Conservation (phyloP, 2,113 vertebrate species). For the Lagopus leucura region DNA sequence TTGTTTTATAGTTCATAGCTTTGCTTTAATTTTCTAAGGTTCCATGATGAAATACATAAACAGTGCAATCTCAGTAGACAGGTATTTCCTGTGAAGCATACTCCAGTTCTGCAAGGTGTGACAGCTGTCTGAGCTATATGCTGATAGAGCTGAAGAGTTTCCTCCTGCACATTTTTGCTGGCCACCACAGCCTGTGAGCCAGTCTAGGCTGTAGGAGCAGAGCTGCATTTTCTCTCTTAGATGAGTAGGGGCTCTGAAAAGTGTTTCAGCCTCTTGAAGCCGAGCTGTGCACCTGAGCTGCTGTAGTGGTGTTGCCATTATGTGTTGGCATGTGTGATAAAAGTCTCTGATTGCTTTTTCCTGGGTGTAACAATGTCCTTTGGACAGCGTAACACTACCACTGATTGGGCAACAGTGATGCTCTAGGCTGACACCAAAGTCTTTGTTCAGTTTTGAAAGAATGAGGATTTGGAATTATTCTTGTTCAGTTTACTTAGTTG, state of each 20-base stretch:
- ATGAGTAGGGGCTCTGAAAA: neutral
- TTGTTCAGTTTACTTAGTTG: neutral
- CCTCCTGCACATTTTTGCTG: neutral
- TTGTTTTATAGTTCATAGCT: constrained; percentile 8
- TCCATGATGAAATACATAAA: neutral
- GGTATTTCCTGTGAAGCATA: neutral
- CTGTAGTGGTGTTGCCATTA: neutral
- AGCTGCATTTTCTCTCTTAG: neutral
- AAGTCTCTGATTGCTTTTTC: neutral
- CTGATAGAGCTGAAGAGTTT: neutral
- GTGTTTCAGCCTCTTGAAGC: neutral
- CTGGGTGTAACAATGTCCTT: neutral
- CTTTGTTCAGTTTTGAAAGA: neutral
- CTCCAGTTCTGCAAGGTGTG: neutral
- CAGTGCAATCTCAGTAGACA: constrained; percentile 19
- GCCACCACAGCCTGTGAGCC: neutral
- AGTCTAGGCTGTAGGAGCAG: neutral
- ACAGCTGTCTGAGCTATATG: neutral
- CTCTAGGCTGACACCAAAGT: neutral
- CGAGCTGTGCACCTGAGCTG: neutral
- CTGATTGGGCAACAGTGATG: rapidly evolving
- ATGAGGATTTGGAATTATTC: neutral
- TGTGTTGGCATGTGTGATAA: neutral
- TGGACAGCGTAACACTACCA: neutral
- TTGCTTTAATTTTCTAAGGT: constrained; percentile 42